A percentile compares a stretch with the other conserved stretches of the same genome.
Conservation (phyloP, 2,113 vertebrate genomes). For the Gymnogyps californianus region DNA sequence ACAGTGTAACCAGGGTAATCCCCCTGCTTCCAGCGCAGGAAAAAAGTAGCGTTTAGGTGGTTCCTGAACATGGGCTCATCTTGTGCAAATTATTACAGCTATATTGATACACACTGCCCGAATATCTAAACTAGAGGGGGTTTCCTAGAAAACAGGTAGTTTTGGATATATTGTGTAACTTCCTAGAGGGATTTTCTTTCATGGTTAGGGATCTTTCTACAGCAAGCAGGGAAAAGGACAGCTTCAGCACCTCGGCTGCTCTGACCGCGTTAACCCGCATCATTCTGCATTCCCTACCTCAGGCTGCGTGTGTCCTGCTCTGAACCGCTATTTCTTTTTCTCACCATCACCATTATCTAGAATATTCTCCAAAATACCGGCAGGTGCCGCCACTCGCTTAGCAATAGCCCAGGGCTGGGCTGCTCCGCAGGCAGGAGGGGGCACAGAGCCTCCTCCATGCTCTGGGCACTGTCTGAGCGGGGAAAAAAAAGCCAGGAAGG, state of each 20-base stretch:
- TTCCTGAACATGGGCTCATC: not conserved
- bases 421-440: not conserved
- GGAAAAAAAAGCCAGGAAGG: not conserved
- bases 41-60: not conserved
- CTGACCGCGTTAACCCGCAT: not conserved
- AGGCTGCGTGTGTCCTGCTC: not conserved
- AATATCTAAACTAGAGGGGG: not conserved
- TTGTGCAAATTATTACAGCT: not conserved
- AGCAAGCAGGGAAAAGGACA: not conserved
- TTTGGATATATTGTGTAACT: not conserved
- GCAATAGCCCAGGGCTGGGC: not conserved
- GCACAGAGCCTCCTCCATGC: not conserved
- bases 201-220: not conserved
- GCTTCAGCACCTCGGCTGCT: not conserved
- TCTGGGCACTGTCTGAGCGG: not conserved
- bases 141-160: not conserved
- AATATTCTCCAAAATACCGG: not conserved
- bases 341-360: not conserved
- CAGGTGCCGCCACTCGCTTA: constrained; percentile 42
- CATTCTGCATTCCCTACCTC: not conserved
- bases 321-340: not conserved
- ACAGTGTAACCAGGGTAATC: not conserved
- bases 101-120: not conserved
- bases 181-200: not conserved
- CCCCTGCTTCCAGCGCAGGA: not conserved